Conservation (phyloP, 2,888 invertebrate species). For the Caenorhabditis macrosperma region DNA sequence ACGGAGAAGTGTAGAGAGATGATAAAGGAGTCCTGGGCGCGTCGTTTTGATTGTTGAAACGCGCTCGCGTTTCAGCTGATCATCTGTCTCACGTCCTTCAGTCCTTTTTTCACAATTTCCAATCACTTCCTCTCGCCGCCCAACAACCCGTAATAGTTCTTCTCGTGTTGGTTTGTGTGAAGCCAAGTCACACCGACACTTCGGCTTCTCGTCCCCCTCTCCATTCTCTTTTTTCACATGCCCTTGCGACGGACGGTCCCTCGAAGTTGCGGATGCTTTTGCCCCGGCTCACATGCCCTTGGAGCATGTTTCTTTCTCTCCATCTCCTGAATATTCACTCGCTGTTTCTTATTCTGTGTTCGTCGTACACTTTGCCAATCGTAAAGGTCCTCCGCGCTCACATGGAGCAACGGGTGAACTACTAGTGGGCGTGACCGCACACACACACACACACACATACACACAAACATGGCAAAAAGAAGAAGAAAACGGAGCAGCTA, state of each 20-base stretch:
- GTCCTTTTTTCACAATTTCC: background rate
- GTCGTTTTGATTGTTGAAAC: background rate
- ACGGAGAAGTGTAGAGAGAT: background rate
- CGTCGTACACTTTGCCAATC: conserved; percentile 56
- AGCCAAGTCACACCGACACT: background rate
- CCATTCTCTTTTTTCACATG: background rate
- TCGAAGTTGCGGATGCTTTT: conserved; percentile 23
- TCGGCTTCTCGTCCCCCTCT: background rate
- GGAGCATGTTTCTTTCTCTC: conserved; percentile 29
- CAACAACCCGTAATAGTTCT: background rate
- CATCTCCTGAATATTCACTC: conserved; percentile 54
- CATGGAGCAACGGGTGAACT: conserved; percentile 22
- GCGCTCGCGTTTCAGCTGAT: conserved; percentile 2
- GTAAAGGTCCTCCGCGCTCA: conserved; percentile 46
- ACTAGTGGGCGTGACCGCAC: conserved; percentile 40
- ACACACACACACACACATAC: conserved; percentile 5
- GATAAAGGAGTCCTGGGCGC: background rate
- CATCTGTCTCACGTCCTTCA: conserved; percentile 10
- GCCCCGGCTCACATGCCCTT: conserved; percentile 10
- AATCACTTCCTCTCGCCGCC: background rate
- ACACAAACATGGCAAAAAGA: conserved; percentile 47
- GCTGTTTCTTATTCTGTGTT: conserved; percentile 56
- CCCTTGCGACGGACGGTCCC: conserved; percentile 23
- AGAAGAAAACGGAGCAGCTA: conserved; percentile 32
- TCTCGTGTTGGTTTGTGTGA: no score